Evolutionary conservation across 2,888 invertebrate genomes (phyloP), one percentile per base, ranked within the genome.

Genomic region (Brachycybe producta): DNA sequence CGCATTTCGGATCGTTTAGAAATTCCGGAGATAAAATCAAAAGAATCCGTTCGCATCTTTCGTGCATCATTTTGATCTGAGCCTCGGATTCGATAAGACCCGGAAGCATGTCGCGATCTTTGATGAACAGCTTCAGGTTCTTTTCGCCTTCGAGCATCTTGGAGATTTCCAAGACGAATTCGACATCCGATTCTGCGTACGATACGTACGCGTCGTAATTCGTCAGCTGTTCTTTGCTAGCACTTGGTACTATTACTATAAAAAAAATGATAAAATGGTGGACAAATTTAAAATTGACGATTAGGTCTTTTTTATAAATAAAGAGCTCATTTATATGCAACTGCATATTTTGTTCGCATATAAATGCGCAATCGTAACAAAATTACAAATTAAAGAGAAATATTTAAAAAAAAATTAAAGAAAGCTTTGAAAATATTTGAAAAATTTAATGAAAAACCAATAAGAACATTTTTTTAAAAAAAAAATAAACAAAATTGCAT

Each of bases 161-260:
- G 32, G 54, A 44, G n/a, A 60, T 43, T n/a, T 53, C n/a, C 4
- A 32, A n/a, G 32, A 57, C 59, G 53, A 57, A 58, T 8, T 47
- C 49, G 7, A 48, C n/a, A 47, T 60, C 60, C 11, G 53, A 52
- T 30, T 58, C 57, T 21, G 57, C 55, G 50, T 59, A 59, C 35
- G 58, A 59, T 19, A 60, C 54, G 49, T 57, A 60, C 0, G 60
- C 59, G 49, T 60, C 58, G 53, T 59, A 60, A 8, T 44, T 28
- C 50, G 28, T 21, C 34, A 28, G 13, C 27, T 42, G n/a, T 19
- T 36, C 3, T 35, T n/a, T n/a, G n/a, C n/a, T n/a, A n/a, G n/a
- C n/a, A n/a, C n/a, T n/a, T n/a, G n/a, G n/a, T n/a, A n/a, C n/a
- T n/a, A n/a, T 8, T 30, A 8, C 32, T 30, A 30, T 11, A 30